A percentile compares a stretch with the other conserved stretches of the same genome.
phyloP scores from a whole-genome alignment of 2,888 invertebrate species.

The Rotaria socialis region DNA sequence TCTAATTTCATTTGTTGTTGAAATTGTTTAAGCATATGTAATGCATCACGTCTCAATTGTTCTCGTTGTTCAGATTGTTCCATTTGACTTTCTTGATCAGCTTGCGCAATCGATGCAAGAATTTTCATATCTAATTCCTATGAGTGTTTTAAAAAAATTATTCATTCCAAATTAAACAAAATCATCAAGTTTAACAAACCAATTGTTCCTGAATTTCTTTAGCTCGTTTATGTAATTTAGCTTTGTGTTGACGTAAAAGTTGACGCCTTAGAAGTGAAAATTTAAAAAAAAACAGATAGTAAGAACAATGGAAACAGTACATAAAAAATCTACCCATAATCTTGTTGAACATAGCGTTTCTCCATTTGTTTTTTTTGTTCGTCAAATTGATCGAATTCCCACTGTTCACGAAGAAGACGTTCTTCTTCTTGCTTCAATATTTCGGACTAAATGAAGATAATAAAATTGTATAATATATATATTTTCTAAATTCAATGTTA shows the following conservation, averaged over 20 bases:
- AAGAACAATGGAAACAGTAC: background rate
- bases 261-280: conserved; percentile 51
- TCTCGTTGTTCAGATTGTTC: conserved; percentile 53
- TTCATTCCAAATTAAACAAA: background rate
- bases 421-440: conserved; percentile 53
- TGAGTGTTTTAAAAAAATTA: background rate
- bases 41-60: conserved; percentile 56
- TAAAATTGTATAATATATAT: too few relatives aligned
- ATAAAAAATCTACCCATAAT: conserved; percentile 52
- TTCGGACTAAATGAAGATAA: conserved; percentile 50
- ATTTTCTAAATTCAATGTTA: too few relatives aligned
- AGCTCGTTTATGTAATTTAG: conserved; percentile 56
- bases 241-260: conserved; percentile 57
- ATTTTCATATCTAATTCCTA: conserved; percentile 55
- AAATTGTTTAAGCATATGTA: conserved; percentile 59
- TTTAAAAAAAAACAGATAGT: conserved; percentile 47
- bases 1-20: conserved; percentile 58
- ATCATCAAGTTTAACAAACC: conserved; percentile 49
- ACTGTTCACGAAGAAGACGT: conserved; percentile 52
- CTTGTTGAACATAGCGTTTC: conserved; percentile 52
- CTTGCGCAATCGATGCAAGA: conserved; percentile 52
- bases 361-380: conserved; percentile 52
- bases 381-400: conserved; percentile 54
- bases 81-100: conserved; percentile 52
- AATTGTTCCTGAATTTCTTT: conserved; percentile 56